Conservation (phyloP, 2,888 invertebrate genomes). For the Belgica antarctica region DNA sequence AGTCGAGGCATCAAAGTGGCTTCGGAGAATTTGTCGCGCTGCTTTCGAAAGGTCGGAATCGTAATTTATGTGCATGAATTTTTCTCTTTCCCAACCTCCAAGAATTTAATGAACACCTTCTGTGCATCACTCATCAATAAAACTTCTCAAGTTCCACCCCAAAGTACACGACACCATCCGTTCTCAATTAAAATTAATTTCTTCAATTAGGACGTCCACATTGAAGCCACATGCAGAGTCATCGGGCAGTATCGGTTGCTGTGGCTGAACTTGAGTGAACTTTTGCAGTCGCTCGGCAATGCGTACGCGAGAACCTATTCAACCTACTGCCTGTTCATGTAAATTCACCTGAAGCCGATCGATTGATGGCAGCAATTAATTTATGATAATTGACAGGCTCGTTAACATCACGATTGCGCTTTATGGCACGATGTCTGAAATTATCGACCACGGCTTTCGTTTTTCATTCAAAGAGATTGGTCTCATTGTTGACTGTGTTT, state of each 20-base stretch:
- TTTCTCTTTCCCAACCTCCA: neutral
- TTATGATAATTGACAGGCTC: conserved; percentile 54
- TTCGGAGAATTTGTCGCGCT: conserved; percentile 58
- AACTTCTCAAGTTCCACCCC: neutral
- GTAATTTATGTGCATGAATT: neutral
- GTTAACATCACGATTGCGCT: conserved; percentile 67
- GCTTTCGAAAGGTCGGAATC: conserved; percentile 55
- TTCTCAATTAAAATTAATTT: too few species aligned
- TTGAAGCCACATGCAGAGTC: conserved; percentile 59
- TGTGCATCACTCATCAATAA: too few species aligned
- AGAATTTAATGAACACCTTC: too few species aligned
- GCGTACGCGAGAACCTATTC: conserved; percentile 68
- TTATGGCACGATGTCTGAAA: conserved; percentile 66
- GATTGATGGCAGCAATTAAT: neutral
- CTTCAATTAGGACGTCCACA: conserved; percentile 58
- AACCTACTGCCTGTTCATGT: conserved; percentile 66
- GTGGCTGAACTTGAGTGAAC: conserved; percentile 66
- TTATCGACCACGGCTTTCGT: conserved; percentile 64
- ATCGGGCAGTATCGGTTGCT: conserved; percentile 63
- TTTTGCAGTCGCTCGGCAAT: conserved; percentile 65
- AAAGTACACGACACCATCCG: too few species aligned
- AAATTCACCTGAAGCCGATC: conserved; percentile 46
- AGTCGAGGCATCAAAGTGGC: conserved; percentile 66
- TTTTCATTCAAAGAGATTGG: conserved; percentile 69
- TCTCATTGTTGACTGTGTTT: conserved; percentile 62